Base-by-base conservation (phyloP, 2,888 invertebrate genomes). In the Cataglyphis altisquamis region DNA sequence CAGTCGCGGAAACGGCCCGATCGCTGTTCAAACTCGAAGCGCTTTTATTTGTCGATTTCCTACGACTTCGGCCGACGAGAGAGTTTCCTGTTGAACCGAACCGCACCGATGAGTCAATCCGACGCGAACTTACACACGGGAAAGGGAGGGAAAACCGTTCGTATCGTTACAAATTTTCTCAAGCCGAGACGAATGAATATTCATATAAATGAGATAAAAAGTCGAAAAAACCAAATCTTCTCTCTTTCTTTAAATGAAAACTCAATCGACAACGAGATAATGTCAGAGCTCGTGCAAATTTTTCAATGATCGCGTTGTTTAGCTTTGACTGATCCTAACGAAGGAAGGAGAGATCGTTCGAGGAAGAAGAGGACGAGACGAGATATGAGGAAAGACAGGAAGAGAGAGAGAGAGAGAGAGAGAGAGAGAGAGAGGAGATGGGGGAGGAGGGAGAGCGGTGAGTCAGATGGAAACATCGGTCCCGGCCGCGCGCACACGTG, bases 1-100 rank as follows among this genome's bases (percentile, higher is more conserved):
- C 39, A 82, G 60, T 82, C 81, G 82, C 78, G 72, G 78, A 80
- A 80, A 80, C 72, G 81, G 66, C 64, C 52, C 73, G 85, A 90
- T 90, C 89, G 84, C 67, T 87, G 85, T 88, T 89, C 83, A 87
- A 90, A 88, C 90, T 85, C 67, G 66, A 8, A 18, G 12, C 72
- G 66, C 62, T 82, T 55, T 74, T 89, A 82, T 89, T 89, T 89
- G 89, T 81, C 81, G 84, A 86, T 89, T 88, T 86, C 75, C 82
- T 86, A 87, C 84, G 86, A 85, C 86, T 89, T 88, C 88, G 73
- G 57, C 62, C 87, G 89, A 85, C 62, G 84, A 82, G 78, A 85
- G 78, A 85, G 82, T 89, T 86, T 89, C 89, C 87, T 89, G 87
- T 89, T 88, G 72, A 73, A 87, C 85, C 57, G 25, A 63, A 45